phyloP scores from a whole-genome alignment of 2,888 invertebrate species.

The Epinotia brunnichana region DNA sequence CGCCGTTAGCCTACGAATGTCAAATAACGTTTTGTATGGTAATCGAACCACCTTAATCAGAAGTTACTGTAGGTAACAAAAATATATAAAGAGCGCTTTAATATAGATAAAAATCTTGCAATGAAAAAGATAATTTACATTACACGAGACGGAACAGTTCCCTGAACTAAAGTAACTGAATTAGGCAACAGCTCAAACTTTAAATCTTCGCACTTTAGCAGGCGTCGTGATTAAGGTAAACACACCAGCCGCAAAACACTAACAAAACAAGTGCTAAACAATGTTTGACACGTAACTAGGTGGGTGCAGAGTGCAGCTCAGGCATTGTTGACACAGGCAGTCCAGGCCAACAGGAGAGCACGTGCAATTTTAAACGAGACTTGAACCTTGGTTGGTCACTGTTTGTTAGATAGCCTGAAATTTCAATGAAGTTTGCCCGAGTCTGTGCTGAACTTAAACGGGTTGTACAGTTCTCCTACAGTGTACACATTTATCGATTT shows the following conservation, averaged over 20 bases:
- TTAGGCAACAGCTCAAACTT: constrained; percentile 30
- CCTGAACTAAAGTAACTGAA: constrained; percentile 3
- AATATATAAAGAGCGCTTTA: background rate
- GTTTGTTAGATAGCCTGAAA: constrained; percentile 63
- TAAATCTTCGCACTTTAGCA: constrained; percentile 38
- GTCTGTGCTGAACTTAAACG: constrained; percentile 44
- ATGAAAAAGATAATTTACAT: background rate
- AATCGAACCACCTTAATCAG: no score
- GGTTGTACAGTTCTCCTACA: constrained; percentile 31
- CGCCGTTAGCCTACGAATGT: no score
- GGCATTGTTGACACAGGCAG: constrained; percentile 69
- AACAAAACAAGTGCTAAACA: constrained; percentile 72
- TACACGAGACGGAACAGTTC: background rate
- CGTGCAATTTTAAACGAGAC: constrained; percentile 77
- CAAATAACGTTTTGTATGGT: no score
- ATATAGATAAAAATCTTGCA: background rate
- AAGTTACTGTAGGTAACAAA: no score
- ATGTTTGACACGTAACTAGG: constrained; percentile 76
- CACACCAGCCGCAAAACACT: constrained; percentile 61
- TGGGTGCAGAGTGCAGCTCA: constrained; percentile 69
- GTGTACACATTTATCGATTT: constrained; percentile 12
- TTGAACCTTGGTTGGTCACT: constrained; percentile 55
- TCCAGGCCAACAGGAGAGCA: constrained; percentile 63
- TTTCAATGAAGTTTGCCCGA: constrained; percentile 67
- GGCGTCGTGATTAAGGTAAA: constrained; percentile 59